phyloP scores from a whole-genome alignment of 2,113 vertebrate genomes.

The Colossoma macropomum region DNA sequence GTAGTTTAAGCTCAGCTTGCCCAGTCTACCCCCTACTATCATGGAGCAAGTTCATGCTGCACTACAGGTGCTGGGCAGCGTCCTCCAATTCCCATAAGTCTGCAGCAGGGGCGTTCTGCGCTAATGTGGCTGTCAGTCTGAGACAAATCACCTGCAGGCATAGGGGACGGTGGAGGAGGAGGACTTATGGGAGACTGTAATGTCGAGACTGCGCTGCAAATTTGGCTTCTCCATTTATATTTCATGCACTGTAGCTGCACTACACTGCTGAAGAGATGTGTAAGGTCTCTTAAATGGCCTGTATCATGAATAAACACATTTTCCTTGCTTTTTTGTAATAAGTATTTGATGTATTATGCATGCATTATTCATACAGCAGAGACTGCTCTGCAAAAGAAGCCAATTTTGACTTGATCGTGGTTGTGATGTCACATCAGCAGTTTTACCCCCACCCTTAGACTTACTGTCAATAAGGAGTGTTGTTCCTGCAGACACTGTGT shows the following conservation, averaged over 20 bases:
- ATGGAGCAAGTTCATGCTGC: conserved; percentile 1
- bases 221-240: conserved; percentile 2
- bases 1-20: too few species aligned
- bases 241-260: neutral
- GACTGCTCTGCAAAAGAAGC: too few species aligned
- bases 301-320: too few species aligned
- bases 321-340: too few species aligned
- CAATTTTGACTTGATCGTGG: too few species aligned
- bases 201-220: neutral
- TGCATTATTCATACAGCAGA: too few species aligned
- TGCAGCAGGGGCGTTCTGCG: conserved; percentile 26
- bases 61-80: conserved; percentile 25
- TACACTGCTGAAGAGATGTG: neutral
- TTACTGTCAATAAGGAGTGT: too few species aligned
- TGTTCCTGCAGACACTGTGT: too few species aligned
- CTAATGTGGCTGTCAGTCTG: conserved; percentile 26
- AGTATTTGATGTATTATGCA: too few species aligned
- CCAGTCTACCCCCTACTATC: neutral
- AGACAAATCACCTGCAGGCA: conserved; percentile 33
- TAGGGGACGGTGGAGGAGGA: conserved; percentile 6
- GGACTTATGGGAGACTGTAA: neutral
- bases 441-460: too few species aligned
- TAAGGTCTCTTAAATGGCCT: neutral
- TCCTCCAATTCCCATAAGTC: conserved; percentile 27
- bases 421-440: too few species aligned